Conservation (phyloP, 2,888 invertebrate species). For the Caradrina clavipalpis region DNA sequence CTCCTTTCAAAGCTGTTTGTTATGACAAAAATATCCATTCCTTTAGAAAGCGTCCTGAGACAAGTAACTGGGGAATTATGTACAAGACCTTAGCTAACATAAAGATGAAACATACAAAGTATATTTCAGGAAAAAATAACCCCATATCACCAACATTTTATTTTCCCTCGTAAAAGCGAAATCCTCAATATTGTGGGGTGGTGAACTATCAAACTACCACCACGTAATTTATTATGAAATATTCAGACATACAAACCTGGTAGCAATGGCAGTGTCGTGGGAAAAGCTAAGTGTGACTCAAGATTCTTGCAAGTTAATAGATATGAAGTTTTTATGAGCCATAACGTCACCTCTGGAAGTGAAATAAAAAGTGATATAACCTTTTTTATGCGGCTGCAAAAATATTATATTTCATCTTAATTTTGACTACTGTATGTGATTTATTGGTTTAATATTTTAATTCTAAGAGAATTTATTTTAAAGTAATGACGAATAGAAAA, state of each 20-base stretch:
- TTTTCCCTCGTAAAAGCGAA: conserved; percentile 48
- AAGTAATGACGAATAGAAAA: background rate
- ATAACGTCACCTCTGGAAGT: conserved; percentile 80
- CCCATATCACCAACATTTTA: conserved; percentile 32
- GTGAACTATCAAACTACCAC: conserved; percentile 54
- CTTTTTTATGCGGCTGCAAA: conserved; percentile 73
- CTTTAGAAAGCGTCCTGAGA: background rate
- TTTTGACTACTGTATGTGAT: conserved; percentile 42
- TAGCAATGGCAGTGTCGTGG: conserved; percentile 63
- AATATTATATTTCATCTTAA: conserved; percentile 66
- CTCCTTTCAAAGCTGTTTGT: background rate
- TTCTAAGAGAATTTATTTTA: background rate
- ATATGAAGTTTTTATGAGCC: conserved; percentile 81
- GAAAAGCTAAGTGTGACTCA: conserved; percentile 70
- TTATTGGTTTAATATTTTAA: conserved; percentile 1
- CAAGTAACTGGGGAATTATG: conserved; percentile 17
- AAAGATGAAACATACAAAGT: conserved; percentile 3
- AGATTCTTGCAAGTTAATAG: conserved; percentile 81
- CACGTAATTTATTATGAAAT: conserved; percentile 58
- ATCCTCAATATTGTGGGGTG: conserved; percentile 45
- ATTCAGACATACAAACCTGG: conserved; percentile 54
- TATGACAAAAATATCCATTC: conserved; percentile 7
- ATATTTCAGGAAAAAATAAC: conserved; percentile 24
- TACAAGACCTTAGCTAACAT: background rate
- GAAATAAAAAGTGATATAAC: conserved; percentile 79